These are phyloP conservation scores for Acanthosoma haemorrhoidale DNA, from an alignment of 2,888 invertebrate genomes.

Conservation along the genomic window DNA sequence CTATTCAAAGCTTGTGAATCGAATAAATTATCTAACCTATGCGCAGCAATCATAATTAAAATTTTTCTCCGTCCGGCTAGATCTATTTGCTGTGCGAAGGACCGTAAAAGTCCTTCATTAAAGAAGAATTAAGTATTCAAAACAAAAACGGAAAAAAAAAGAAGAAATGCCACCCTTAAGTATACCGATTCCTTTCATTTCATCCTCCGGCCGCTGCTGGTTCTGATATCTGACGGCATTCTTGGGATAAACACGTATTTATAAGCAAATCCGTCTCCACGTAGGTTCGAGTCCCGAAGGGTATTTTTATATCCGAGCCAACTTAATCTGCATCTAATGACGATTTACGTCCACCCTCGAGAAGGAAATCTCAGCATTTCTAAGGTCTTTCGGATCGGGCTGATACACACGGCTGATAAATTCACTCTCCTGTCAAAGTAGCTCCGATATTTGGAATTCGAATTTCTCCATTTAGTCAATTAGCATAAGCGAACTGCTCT, in stretches of 20 bases:
- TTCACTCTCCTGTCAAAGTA: neutral
- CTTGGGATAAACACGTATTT: conserved; percentile 13
- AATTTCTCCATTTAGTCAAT: too few species aligned
- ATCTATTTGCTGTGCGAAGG: too few species aligned
- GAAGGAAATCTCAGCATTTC: neutral
- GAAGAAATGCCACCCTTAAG: neutral
- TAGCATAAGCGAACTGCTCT: too few species aligned
- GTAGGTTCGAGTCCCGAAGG: neutral
- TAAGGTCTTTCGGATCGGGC: neutral
- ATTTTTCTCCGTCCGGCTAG: too few species aligned
- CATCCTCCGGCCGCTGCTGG: neutral
- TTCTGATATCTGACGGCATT: conserved; percentile 2
- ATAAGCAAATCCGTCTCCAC: conserved; percentile 9
- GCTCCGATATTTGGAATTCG: neutral
- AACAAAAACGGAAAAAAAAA: neutral
- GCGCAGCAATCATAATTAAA: too few species aligned
- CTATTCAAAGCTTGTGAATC: too few species aligned
- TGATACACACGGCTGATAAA: neutral
- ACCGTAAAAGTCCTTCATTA: too few species aligned
- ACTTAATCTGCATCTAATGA: conserved; percentile 9
- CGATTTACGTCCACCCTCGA: neutral
- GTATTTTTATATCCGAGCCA: conserved; percentile 6
- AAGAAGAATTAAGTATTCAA: too few species aligned
- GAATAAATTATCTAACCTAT: too few species aligned
- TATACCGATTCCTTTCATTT: neutral